Percentiles rank a stretch among this genome's conserved stretches.
Evolutionary conservation across 2,888 invertebrate species (phyloP).

Genomic region (Drosophila phalerata): DNA sequence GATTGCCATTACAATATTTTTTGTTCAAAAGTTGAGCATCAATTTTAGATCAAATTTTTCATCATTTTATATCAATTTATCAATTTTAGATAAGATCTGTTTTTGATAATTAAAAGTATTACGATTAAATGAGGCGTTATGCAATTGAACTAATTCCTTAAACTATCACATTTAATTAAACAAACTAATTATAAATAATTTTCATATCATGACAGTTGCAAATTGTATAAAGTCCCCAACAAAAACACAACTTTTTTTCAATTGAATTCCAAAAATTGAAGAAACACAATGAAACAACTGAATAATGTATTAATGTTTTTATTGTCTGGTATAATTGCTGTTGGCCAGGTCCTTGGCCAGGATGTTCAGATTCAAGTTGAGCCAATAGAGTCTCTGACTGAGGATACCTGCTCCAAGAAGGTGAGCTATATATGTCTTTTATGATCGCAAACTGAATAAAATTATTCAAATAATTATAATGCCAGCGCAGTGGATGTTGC

Average conservation of each 20-base stretch:
- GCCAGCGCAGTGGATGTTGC: conserved; percentile 5
- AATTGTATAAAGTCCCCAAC: conserved; percentile 48
- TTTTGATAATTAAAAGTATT: no score
- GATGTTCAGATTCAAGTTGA: conserved; percentile 31
- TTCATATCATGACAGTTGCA: neutral
- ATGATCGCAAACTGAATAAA: neutral
- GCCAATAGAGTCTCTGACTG: conserved; percentile 20
- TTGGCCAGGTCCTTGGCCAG: conserved; percentile 15
- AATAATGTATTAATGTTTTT: neutral
- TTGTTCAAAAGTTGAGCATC: no score
- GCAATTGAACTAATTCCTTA: no score
- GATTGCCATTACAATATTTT: no score
- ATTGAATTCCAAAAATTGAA: neutral
- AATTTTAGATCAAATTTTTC: no score
- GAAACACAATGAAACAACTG: conserved; percentile 9
- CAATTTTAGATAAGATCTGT: no score
- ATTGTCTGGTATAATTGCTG: neutral
- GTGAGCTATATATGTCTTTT: conserved; percentile 32
- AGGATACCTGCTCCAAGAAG: conserved; percentile 45
- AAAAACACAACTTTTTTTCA: no score
- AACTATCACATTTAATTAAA: conserved; percentile 52
- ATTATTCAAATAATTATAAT: no score
- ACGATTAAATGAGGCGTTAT: no score
- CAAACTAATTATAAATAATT: conserved; percentile 34
- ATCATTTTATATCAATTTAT: no score